A percentile compares a stretch with the other conserved stretches of the same genome.
Conservation (phyloP, 2,797 vertebrate species). For the Emydoidea blandingii region DNA sequence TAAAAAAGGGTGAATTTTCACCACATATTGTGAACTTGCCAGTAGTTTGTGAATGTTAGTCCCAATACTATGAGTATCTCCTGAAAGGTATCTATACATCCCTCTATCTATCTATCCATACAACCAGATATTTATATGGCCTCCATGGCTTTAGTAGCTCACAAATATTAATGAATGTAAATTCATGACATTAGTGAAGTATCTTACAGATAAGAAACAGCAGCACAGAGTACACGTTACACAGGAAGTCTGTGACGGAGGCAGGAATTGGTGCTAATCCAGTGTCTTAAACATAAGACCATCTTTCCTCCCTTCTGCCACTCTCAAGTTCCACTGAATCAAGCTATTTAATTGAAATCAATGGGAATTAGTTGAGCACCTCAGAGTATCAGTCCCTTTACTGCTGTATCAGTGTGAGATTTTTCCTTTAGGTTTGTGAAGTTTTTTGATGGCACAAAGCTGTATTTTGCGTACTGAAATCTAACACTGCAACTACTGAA, state of each 20-base stretch:
- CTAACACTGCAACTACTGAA: neutral
- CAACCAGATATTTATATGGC: neutral
- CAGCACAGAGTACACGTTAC: slow-evolving; percentile 12
- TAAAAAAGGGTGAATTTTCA: neutral
- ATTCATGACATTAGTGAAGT: neutral
- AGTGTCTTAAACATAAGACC: slow-evolving; percentile 12
- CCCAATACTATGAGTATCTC: neutral
- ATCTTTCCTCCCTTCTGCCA: slow-evolving; percentile 34
- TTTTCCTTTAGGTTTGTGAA: neutral
- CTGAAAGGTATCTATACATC: neutral
- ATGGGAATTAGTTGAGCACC: neutral
- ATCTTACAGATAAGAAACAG: neutral
- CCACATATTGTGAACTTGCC: neutral
- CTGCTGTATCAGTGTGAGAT: neutral
- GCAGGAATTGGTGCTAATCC: neutral
- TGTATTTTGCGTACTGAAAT: slow-evolving; percentile 5
- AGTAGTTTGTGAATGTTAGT: neutral
- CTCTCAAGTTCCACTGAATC: slow-evolving; percentile 33
- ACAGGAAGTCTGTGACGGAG: neutral
- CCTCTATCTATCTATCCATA: neutral
- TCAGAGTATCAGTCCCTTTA: neutral
- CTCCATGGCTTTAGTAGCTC: neutral
- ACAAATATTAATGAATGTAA: neutral
- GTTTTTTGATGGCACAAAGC: neutral
- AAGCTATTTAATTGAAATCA: neutral